Evolutionary conservation across 2,113 vertebrate species (phyloP).

Genomic region (Caracal caracal): DNA sequence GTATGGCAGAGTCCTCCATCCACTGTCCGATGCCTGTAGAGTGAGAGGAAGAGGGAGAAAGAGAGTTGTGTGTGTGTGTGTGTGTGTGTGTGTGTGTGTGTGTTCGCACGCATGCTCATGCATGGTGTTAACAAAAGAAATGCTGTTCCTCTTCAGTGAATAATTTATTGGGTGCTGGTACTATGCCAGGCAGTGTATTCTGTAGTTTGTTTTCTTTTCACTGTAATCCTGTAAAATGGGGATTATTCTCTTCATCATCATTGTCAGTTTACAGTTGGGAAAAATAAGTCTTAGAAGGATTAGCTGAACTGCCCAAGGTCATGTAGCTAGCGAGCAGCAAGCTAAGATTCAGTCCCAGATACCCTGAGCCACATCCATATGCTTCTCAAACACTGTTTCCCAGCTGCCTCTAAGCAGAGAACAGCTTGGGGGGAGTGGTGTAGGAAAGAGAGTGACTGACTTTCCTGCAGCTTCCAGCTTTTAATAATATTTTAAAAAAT

Average conservation of each 20-base stretch:
- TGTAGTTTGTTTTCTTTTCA: conserved; percentile 11
- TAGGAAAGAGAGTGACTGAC: background rate
- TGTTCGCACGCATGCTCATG: background rate
- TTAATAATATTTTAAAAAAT: conserved; percentile 9
- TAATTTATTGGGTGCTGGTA: background rate
- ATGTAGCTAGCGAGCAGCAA: background rate
- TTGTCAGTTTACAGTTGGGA: background rate
- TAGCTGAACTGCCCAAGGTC: conserved; percentile 17
- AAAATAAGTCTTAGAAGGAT: conserved; percentile 31
- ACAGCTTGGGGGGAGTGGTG: background rate
- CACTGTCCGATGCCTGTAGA: background rate
- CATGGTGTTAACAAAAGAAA: background rate
- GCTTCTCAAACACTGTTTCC: background rate
- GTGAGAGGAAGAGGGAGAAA: background rate
- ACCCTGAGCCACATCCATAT: background rate
- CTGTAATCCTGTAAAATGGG: background rate
- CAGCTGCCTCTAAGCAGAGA: background rate
- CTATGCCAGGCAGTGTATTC: background rate
- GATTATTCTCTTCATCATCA: conserved; percentile 11
- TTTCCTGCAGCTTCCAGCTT: conserved; percentile 1
- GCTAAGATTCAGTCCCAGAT: background rate
- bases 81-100: background rate
- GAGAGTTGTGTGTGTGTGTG: background rate
- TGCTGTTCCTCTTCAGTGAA: background rate
- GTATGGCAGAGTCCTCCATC: background rate